Evolutionary conservation across 35 echinoderm and acorn worm species (phyloP), one percentile per base, ranked within the genome.

Genomic region (Lytechinus variegatus): DNA sequence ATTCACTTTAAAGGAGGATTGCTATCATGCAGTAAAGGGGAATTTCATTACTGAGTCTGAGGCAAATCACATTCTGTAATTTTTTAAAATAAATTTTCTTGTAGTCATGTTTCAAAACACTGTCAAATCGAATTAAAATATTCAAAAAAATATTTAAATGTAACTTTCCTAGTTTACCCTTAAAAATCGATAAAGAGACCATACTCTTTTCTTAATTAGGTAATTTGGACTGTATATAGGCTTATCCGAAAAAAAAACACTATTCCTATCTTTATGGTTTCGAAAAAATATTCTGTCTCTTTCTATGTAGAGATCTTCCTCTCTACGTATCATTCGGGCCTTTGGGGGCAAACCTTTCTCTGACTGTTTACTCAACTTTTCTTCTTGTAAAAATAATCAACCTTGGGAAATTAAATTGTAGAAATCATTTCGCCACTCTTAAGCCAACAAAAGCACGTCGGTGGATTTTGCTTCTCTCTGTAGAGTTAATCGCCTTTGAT

Each of bases 391-490:
- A 90, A 14, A 33, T 51, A 90, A 90, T 21, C 88, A 90, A 90
- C 52, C 88, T 90, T 90, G 52, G 28, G 88, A 44, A 28, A 90
- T 54, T 90, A 52, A 52, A 90, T 93, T 57, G 92, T 55, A 27
- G 92, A 93, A 93, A 93, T 57, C 92, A 57, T 93, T 93, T 93
- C 21, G 57, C 92, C 92, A 93, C 10, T 93, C 92, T 24, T 55
- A 27, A 93, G 92, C 92, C 53, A 53, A 57, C 27, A 57, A 54
- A 93, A 93, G 57, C 92, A 93, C 52, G 92, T 24, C 54, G 92
- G 92, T 93, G 92, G 92, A 93, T 93, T 93, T 54, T 54, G 54
- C 52, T 93, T 53, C 92, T 55, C 53, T 93, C 52, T 57, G 92
- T 93, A 93, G 88, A 90, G 52, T 57, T 93, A 93, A 93, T 55